phyloP scores from a whole-genome alignment of 2,113 vertebrate species.

The Varanus salvator region DNA sequence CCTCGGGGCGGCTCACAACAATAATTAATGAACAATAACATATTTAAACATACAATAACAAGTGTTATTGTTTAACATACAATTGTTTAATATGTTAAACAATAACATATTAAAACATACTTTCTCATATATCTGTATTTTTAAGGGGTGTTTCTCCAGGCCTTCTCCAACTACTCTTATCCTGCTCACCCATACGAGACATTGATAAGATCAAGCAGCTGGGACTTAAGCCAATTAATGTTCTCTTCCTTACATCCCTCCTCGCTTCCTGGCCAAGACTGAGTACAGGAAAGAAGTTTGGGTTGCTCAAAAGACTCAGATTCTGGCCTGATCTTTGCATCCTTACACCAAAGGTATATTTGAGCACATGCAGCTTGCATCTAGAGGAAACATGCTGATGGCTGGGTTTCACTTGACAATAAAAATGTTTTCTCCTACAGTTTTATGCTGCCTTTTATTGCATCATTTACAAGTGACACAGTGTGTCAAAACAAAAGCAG shows the following conservation, averaged over 20 bases:
- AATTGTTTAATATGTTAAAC: no score
- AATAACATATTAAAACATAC: no score
- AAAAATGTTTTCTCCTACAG: background rate
- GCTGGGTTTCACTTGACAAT: conserved; percentile 5
- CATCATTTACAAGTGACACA: conserved; percentile 27
- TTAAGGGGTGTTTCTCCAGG: background rate
- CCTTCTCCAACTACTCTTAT: background rate
- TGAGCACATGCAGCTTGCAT: background rate
- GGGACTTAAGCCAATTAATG: background rate
- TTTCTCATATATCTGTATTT: background rate
- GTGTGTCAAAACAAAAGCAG: conserved; percentile 17
- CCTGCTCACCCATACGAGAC: no score
- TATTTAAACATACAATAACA: no score
- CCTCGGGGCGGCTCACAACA: no score
- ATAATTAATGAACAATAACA: no score
- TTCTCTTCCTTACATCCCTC: background rate
- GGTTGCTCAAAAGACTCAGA: no score
- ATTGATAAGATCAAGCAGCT: background rate
- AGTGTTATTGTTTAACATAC: no score
- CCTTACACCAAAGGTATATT: background rate
- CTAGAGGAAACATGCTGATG: background rate
- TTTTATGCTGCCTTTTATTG: conserved; percentile 34
- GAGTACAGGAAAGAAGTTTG: no score
- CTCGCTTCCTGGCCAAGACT: background rate
- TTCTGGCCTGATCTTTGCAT: no score